A percentile compares a stretch with the other conserved stretches of the same genome.
Evolutionary conservation across 2,888 invertebrate species (phyloP).

Genomic region (Thymelicus acteon): DNA sequence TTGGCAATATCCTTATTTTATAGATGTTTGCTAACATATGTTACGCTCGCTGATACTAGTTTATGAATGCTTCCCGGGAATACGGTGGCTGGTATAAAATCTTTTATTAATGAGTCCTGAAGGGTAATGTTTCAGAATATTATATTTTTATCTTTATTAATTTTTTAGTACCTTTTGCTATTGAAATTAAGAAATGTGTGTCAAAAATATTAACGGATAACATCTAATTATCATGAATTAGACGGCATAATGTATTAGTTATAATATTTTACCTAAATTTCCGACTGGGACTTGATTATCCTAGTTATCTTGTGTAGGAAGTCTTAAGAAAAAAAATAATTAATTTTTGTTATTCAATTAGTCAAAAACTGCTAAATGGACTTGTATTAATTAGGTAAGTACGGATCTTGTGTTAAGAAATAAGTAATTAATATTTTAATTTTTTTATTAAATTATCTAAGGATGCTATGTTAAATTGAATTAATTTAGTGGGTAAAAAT

Average conservation of each 20-base stretch:
- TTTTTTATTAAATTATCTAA: too few relatives aligned
- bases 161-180: neutral
- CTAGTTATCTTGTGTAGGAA: too few relatives aligned
- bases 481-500: too few relatives aligned
- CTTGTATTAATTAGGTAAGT: too few relatives aligned
- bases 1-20: conserved; percentile 37
- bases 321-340: too few relatives aligned
- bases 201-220: neutral
- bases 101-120: neutral
- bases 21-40: conserved; percentile 33
- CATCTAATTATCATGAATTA: neutral
- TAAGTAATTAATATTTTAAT: too few relatives aligned
- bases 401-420: too few relatives aligned
- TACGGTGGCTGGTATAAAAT: neutral
- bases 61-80: conserved; percentile 4
- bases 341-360: too few relatives aligned
- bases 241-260: neutral
- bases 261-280: too few relatives aligned
- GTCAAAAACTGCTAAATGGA: too few relatives aligned
- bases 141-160: neutral
- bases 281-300: too few relatives aligned
- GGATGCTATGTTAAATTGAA: too few relatives aligned
- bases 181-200: neutral
- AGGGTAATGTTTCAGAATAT: neutral
- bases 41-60: conserved; percentile 18